These are phyloP conservation scores for Drosophila arizonae DNA, from an alignment of 1,140 invertebrate genomes.

Conservation along the genomic window DNA sequence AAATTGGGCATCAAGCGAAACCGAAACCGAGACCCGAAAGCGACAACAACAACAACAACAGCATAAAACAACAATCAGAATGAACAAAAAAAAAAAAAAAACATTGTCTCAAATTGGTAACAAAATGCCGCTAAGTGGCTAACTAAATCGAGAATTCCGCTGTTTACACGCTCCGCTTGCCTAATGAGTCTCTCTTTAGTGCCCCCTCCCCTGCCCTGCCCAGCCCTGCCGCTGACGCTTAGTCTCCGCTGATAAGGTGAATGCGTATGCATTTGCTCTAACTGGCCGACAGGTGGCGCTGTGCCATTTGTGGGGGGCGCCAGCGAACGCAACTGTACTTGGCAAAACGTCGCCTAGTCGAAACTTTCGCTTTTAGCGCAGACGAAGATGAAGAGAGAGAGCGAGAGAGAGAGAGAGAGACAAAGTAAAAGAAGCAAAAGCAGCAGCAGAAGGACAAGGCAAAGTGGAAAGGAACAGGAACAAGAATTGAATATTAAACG, in stretches of 20 bases:
- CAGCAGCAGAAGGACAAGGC: neutral
- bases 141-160: slow-evolving; percentile 66
- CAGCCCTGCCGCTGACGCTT: neutral
- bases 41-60: neutral
- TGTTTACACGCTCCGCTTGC: slow-evolving; percentile 78
- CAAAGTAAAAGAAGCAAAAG: too few species aligned
- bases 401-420: too few species aligned
- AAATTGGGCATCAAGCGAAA: slow-evolving; percentile 64
- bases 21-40: slow-evolving; percentile 23
- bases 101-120: slow-evolving; percentile 54
- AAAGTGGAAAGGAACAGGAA: slow-evolving; percentile 26
- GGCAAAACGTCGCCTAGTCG: neutral
- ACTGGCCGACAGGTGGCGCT: slow-evolving; percentile 11
- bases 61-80: too few species aligned
- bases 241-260: neutral
- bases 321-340: slow-evolving; percentile 16
- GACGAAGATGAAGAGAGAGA: neutral
- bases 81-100: too few species aligned
- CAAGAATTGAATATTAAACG: slow-evolving; percentile 78
- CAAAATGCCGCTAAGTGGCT: slow-evolving; percentile 77
- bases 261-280: neutral
- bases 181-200: slow-evolving; percentile 53
- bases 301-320: neutral
- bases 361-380: slow-evolving; percentile 3
- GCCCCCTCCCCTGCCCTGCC: too few species aligned